A percentile compares a stretch with the other conserved stretches of the same genome.
Evolutionary conservation across 2,113 vertebrate genomes (phyloP).

Genomic region (Tyrannus savana): DNA sequence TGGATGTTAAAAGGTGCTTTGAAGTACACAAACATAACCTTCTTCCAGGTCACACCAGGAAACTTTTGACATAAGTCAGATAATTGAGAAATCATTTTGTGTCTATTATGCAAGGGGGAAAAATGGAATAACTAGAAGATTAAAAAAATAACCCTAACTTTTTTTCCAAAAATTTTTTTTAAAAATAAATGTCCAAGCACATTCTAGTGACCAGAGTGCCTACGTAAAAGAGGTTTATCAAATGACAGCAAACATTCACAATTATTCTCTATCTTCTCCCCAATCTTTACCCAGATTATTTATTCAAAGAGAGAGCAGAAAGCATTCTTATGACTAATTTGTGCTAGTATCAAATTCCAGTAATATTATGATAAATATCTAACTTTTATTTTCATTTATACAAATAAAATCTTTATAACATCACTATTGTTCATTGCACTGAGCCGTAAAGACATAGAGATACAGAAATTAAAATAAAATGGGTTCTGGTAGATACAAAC

Average conservation of each 20-base stretch:
- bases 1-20: rapidly evolving
- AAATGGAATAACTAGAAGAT: background rate
- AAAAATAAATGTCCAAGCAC: background rate
- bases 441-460: background rate
- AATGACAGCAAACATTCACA: background rate
- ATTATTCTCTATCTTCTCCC: background rate
- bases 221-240: background rate
- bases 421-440: background rate
- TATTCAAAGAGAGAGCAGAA: background rate
- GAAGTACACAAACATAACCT: background rate
- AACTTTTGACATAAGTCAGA: background rate
- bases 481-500: conserved; percentile 46
- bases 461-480: background rate
- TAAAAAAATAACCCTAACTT: background rate
- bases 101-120: rapidly evolving
- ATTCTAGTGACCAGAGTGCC: background rate
- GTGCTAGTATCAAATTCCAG: background rate
- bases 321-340: background rate
- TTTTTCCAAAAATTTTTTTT: background rate
- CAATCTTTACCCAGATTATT: background rate
- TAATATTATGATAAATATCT: background rate
- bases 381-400: background rate
- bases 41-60: background rate
- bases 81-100: background rate
- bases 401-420: background rate